Evolutionary conservation across 2,113 vertebrate species (phyloP).

Genomic region (Synodontis membranacea): DNA sequence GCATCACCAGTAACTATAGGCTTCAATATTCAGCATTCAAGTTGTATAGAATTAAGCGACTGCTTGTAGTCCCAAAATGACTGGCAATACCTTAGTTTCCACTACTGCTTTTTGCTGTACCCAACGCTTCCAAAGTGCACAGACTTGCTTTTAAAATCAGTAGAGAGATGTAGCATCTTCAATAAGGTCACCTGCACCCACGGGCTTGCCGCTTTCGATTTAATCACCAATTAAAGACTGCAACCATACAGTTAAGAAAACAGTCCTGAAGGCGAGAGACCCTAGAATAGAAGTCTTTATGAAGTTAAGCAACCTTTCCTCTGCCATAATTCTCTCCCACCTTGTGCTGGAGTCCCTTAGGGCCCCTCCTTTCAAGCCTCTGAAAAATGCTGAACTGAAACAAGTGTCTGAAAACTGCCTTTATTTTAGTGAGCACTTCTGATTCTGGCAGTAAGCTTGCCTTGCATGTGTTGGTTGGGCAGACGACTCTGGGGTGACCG

Average conservation of each 20-base stretch:
- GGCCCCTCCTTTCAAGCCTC: neutral
- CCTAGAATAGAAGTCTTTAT: neutral
- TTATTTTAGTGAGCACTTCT: neutral
- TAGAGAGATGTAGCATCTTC: neutral
- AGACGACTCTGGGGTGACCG: neutral
- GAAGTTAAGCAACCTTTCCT: neutral
- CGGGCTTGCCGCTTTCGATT: neutral
- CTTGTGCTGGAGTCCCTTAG: neutral
- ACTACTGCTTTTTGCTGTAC: neutral
- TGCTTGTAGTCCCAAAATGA: neutral
- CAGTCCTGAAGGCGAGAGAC: neutral
- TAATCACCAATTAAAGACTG: neutral
- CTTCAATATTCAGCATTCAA: neutral
- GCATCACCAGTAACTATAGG: neutral
- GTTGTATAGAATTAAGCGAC: neutral
- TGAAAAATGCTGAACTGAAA: neutral
- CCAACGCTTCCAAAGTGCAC: too few species aligned
- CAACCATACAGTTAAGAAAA: neutral
- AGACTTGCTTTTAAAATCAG: neutral
- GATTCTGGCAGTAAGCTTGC: neutral
- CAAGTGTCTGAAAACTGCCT: neutral
- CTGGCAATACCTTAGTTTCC: neutral
- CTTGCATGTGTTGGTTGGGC: neutral
- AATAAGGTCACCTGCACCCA: neutral
- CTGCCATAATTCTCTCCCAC: neutral